phyloP scores from a whole-genome alignment of 1,140 invertebrate genomes.

The Oryzaephilus surinamensis region DNA sequence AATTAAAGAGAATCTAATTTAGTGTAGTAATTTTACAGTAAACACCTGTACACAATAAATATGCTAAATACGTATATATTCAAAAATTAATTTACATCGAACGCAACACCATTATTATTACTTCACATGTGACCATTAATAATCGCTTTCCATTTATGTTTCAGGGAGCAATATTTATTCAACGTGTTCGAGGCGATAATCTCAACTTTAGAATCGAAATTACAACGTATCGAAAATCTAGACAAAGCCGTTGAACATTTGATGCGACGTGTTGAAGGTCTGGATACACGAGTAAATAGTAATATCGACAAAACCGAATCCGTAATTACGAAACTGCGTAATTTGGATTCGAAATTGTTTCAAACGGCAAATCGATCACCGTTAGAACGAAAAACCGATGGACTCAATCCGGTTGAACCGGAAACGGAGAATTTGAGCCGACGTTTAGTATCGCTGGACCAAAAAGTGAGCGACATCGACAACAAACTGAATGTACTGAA shows the following conservation, averaged over 20 bases:
- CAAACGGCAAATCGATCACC: constrained; percentile 23
- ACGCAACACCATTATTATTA: not conserved
- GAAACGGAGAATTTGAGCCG: constrained; percentile 40
- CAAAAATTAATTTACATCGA: no score
- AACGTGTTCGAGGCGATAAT: constrained; percentile 82
- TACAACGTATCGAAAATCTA: constrained; percentile 75
- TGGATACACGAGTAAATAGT: constrained; percentile 68
- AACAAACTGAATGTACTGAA: constrained; percentile 64
- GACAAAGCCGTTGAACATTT: constrained; percentile 77
- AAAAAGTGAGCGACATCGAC: constrained; percentile 72
- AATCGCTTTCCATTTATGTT: no score
- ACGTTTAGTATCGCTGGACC: constrained; percentile 57
- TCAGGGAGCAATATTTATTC: constrained; percentile 78
- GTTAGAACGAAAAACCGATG: constrained; percentile 9
- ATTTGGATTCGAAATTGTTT: constrained; percentile 61
- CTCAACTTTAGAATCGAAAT: constrained; percentile 73
- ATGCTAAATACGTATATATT: no score
- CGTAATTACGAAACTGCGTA: constrained; percentile 61
- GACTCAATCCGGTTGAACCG: constrained; percentile 18
- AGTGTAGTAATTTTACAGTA: no score
- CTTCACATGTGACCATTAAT: no score
- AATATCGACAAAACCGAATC: constrained; percentile 76
- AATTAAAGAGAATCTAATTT: no score
- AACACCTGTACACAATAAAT: no score
- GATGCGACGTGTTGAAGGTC: constrained; percentile 67